Evolutionary conservation across 2,113 vertebrate genomes (phyloP).

Genomic region (Hemiscyllium ocellatum): DNA sequence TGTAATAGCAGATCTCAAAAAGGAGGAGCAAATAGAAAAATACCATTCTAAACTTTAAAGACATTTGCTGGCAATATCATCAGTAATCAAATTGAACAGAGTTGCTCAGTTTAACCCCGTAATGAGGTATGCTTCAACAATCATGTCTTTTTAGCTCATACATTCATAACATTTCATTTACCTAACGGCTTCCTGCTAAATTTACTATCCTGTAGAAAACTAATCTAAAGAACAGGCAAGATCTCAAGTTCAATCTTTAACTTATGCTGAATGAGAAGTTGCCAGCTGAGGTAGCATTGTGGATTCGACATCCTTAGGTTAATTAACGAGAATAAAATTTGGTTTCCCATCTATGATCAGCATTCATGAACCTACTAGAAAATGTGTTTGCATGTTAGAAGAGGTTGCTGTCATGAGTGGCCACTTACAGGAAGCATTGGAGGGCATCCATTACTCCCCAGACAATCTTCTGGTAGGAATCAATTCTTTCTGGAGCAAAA

Average conservation of each 20-base stretch:
- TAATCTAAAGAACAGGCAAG: neutral
- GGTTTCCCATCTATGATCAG: neutral
- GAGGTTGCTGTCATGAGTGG: neutral
- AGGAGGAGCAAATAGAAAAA: neutral
- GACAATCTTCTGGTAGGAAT: neutral
- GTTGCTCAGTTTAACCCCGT: neutral
- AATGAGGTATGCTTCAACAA: neutral
- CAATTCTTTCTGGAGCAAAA: neutral
- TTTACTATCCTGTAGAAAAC: neutral
- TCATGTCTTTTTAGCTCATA: neutral
- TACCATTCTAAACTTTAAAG: neutral
- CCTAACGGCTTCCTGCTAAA: neutral
- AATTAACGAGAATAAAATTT: neutral
- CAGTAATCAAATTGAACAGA: neutral
- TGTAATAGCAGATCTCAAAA: neutral
- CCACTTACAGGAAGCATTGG: neutral
- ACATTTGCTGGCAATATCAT: neutral
- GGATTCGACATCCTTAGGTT: too few species aligned
- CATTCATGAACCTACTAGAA: neutral
- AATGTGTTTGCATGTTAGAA: neutral
- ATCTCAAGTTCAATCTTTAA: neutral
- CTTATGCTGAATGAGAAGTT: neutral
- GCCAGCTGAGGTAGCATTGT: neutral
- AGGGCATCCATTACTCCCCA: neutral
- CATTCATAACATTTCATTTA: neutral